Base-by-base conservation (phyloP, 2,797 vertebrate genomes). In the Hemitrygon akajei region DNA sequence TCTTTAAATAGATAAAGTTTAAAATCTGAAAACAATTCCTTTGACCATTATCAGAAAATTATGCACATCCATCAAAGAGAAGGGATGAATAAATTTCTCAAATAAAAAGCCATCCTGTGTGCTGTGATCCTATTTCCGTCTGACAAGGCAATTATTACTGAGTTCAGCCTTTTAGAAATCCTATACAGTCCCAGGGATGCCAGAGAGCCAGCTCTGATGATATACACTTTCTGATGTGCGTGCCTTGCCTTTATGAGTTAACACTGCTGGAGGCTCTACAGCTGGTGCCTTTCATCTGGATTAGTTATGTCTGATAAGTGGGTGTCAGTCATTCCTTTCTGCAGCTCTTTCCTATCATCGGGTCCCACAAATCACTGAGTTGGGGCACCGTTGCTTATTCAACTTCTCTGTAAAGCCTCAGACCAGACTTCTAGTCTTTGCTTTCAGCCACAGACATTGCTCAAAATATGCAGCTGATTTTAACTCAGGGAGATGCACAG, bases 221-320 rank as follows among this genome's bases (percentile, higher is more conserved):
- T 56, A 47, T n/a, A 75, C 71, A 75, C 71, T 56, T 75, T 89
- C 86, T 89, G 60, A 89, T 66, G n/a, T 89, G 63, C n/a, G n/a
- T 69, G 86, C 91, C 27, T 56, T 76, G 91, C 6, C 40, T 75
- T 93, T 93, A 75, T 34, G 66, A 58, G 71, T 76, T 30, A 47
- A 58, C 73, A 93, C 71, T 76, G 71, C 91, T 93, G 71, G 71
- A 93, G 91, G 91, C 71, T 30, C 14, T 56, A 18, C 91, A 93
- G 71, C 91, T 93, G 91, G 71, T 76, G 71, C 91, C 91, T 93
- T 93, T 93, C 91, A 93, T 76, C 91, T 93, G 91, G 69, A 75
- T 76, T 93, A 56, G 91, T 93, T 93, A 75, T 76, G 66, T 56
- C 73, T 40, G 47, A 56, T 76, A 75, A 75, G 71, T 76, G 71